phyloP scores from a whole-genome alignment of 2,888 invertebrate genomes.

The Nasonovia ribisnigri region DNA sequence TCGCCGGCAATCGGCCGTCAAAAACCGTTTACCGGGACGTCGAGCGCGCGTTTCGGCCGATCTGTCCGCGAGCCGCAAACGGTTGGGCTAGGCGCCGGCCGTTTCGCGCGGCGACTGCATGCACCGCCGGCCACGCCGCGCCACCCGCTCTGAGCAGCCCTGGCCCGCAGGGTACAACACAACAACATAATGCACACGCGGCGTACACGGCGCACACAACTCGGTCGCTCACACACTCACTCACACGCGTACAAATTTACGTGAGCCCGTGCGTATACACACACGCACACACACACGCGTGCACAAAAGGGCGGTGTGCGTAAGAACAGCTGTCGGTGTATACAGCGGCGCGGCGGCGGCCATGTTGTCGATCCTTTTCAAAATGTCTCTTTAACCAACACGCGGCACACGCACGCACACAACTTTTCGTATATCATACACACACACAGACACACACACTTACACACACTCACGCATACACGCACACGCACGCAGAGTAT shows the following conservation, averaged over 20 bases:
- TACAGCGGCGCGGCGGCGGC: constrained; percentile 51
- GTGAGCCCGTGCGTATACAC: too few species aligned
- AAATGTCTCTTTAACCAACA: constrained; percentile 63
- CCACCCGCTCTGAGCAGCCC: constrained; percentile 51
- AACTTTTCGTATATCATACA: constrained; percentile 52
- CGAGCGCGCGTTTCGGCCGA: not conserved
- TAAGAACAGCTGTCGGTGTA: constrained; percentile 63
- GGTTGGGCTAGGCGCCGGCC: constrained; percentile 1
- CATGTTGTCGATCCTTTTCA: constrained; percentile 65
- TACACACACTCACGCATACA: not conserved
- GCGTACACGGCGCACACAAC: constrained; percentile 3
- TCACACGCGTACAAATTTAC: not conserved
- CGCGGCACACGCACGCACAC: constrained; percentile 47
- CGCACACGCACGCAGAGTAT: not conserved
- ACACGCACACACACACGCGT: not conserved
- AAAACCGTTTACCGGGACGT: not conserved
- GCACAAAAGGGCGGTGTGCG: constrained; percentile 62
- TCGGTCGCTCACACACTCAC: constrained; percentile 16
- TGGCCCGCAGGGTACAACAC: constrained; percentile 63
- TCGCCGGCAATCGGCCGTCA: not conserved
- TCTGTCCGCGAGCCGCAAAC: not conserved
- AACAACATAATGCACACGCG: constrained; percentile 60
- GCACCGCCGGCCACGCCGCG: not conserved
- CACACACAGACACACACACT: not conserved
- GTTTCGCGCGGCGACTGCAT: not conserved